Conservation (phyloP, 2,113 vertebrate genomes). For the Calypte anna region DNA sequence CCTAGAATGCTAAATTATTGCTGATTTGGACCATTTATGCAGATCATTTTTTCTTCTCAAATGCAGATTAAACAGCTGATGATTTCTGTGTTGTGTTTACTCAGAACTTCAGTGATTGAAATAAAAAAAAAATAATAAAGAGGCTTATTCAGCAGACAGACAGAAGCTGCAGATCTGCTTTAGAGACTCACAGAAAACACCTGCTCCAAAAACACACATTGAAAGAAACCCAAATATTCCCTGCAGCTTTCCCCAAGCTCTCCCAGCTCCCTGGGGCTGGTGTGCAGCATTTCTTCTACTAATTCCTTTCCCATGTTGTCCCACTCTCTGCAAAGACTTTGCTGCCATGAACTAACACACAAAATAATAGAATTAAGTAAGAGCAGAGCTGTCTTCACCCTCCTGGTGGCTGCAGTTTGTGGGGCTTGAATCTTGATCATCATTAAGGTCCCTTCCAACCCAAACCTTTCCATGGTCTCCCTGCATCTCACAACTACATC, state of each 20-base stretch:
- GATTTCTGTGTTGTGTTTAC: neutral
- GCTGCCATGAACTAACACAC: neutral
- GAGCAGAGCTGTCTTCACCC: neutral
- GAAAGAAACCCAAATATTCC: neutral
- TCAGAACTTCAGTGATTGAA: neutral
- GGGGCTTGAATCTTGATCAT: too few species aligned
- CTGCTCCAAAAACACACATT: neutral
- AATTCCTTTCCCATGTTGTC: neutral
- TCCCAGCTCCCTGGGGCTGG: fast-evolving
- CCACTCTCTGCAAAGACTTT: neutral
- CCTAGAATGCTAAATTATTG: neutral
- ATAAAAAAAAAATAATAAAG: neutral
- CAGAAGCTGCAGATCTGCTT: neutral
- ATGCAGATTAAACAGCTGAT: neutral
- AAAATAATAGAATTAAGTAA: neutral
- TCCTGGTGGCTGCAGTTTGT: neutral
- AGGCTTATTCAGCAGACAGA: neutral
- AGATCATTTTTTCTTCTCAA: neutral
- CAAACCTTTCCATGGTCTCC: too few species aligned
- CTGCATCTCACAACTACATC: neutral
- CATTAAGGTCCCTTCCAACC: too few species aligned
- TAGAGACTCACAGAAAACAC: neutral
- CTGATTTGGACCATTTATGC: neutral
- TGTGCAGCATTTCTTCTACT: neutral
- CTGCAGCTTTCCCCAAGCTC: neutral